These are phyloP conservation scores for Salmo trutta DNA, from an alignment of 2,797 vertebrate genomes.

Conservation along the genomic window DNA sequence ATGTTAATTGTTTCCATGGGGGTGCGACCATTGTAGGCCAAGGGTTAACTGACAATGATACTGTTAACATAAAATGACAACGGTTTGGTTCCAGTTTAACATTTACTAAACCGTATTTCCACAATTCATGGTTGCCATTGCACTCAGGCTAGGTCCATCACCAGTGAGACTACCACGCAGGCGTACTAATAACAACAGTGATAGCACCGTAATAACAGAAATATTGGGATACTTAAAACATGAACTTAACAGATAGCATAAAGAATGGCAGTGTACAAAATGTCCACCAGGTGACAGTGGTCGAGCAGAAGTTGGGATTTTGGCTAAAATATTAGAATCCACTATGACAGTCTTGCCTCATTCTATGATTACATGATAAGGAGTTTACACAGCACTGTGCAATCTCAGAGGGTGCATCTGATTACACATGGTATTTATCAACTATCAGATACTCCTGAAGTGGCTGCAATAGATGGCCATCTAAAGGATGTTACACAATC, in stretches of 20 bases:
- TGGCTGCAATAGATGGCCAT: neutral
- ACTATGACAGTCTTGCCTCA: neutral
- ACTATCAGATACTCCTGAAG: neutral
- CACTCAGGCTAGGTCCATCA: no score
- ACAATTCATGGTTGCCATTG: no score
- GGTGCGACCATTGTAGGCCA: no score
- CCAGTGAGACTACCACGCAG: no score
- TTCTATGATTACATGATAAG: constrained; percentile 13
- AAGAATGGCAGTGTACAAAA: constrained; percentile 14
- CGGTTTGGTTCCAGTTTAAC: no score
- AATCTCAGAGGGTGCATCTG: neutral
- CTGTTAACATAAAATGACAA: no score
- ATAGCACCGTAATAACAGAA: no score
- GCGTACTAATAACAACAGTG: no score
- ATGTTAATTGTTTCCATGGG: no score
- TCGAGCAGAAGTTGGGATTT: neutral
- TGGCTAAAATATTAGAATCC: neutral
- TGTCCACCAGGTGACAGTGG: constrained; percentile 62
- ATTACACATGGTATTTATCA: neutral
- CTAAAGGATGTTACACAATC: neutral
- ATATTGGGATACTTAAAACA: no score
- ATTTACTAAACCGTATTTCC: no score
- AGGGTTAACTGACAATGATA: no score
- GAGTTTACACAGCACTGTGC: neutral
- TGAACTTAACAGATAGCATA: neutral